A percentile compares a stretch with the other conserved stretches of the same genome.
Conservation (phyloP, 2,797 vertebrate genomes). For the Perodicticus potto region DNA sequence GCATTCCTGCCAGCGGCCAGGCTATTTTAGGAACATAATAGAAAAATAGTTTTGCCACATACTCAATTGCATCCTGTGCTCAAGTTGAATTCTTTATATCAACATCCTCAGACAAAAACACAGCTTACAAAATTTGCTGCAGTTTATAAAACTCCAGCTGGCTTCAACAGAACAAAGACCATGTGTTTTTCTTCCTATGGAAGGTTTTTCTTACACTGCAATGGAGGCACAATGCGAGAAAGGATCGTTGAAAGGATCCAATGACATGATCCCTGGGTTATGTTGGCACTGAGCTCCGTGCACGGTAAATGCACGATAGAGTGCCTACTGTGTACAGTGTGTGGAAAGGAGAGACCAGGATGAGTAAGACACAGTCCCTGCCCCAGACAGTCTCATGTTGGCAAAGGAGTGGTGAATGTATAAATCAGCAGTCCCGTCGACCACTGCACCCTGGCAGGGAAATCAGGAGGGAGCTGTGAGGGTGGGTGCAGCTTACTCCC, state of each 20-base stretch:
- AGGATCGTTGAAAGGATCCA: not conserved
- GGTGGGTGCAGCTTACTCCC: rapidly evolving
- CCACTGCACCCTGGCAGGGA: rapidly evolving
- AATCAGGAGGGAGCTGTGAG: rapidly evolving
- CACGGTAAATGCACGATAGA: rapidly evolving
- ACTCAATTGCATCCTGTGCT: conserved; percentile 2
- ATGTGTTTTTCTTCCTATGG: not conserved
- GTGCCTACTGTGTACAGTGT: not conserved
- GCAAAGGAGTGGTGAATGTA: rapidly evolving
- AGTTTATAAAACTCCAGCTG: not conserved
- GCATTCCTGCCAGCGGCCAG: not conserved
- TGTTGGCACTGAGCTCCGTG: not conserved
- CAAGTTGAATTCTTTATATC: not conserved
- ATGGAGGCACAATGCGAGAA: not conserved
- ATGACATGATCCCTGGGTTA: rapidly evolving
- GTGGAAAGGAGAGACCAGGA: not conserved
- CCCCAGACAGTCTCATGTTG: not conserved
- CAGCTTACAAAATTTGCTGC: not conserved
- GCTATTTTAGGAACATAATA: conserved; percentile 63
- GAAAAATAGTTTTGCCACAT: conserved; percentile 31
- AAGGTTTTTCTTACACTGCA: not conserved
- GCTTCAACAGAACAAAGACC: not conserved
- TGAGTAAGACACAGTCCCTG: rapidly evolving
- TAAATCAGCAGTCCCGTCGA: not conserved
- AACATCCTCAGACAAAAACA: not conserved